A percentile compares a stretch with the other conserved stretches of the same genome.
Conservation (phyloP, 1,140 invertebrate species). For the Araneus ventricosus region DNA sequence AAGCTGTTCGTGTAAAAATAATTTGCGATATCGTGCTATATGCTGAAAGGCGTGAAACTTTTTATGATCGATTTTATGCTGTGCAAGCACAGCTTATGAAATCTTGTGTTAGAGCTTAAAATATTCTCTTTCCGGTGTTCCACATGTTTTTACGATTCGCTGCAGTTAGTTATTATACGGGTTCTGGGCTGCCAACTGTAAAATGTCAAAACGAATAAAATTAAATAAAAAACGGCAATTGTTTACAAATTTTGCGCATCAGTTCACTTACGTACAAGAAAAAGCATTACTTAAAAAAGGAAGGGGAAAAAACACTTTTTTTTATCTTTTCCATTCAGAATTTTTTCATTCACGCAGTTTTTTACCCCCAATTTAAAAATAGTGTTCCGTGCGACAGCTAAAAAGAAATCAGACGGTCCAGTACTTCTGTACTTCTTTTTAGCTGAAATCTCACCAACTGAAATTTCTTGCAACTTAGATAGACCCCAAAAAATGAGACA, state of each 20-base stretch:
- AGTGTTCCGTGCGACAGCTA: too few species aligned
- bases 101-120: background rate
- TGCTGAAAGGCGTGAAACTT: background rate
- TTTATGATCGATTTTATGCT: conserved; percentile 23
- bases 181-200: conserved; percentile 13
- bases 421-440: too few species aligned
- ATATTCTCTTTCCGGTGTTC: background rate
- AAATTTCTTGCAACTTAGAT: too few species aligned
- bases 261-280: background rate
- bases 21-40: background rate
- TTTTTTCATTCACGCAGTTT: too few species aligned
- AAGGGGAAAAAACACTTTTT: too few species aligned
- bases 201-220: background rate
- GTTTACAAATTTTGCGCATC: background rate
- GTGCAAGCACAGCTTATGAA: background rate
- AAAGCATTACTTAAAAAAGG: background rate
- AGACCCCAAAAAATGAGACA: too few species aligned
- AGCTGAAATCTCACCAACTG: too few species aligned
- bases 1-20: background rate
- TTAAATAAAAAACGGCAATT: background rate
- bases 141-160: background rate
- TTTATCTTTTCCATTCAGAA: background rate
- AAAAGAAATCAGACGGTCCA: too few species aligned
- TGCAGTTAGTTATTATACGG: background rate
- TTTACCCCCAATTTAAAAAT: too few species aligned